phyloP scores from a whole-genome alignment of 2,888 invertebrate species.

The Eupithecia subumbrata region DNA sequence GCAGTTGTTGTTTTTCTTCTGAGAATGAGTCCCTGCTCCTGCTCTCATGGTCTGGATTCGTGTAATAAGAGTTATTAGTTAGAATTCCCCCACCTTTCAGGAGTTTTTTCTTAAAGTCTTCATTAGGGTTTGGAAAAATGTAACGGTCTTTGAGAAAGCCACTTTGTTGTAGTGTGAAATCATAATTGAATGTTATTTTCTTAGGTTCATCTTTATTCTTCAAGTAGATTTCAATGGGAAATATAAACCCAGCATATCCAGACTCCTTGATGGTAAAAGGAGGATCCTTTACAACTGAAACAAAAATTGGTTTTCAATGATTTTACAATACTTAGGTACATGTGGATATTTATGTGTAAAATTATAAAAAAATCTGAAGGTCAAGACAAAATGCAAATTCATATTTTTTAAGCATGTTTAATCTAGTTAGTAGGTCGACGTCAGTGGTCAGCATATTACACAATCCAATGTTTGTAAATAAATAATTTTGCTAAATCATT shows the following conservation, averaged over 20 bases:
- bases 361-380: slow-evolving; percentile 7
- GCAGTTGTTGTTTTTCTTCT: slow-evolving; percentile 85
- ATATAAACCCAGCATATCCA: slow-evolving; percentile 97
- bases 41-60: slow-evolving; percentile 81
- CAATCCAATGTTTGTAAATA: background rate
- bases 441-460: slow-evolving; percentile 5
- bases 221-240: slow-evolving; percentile 95
- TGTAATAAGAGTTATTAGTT: slow-evolving; percentile 73
- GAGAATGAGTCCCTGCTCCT: slow-evolving; percentile 84
- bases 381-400: slow-evolving; percentile 12
- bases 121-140: slow-evolving; percentile 92
- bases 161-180: slow-evolving; percentile 91
- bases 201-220: slow-evolving; percentile 96
- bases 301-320: background rate
- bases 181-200: slow-evolving; percentile 92
- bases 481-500: background rate
- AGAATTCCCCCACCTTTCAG: slow-evolving; percentile 92
- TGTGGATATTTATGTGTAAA: background rate
- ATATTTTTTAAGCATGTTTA: background rate
- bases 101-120: slow-evolving; percentile 94
- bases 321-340: background rate
- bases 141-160: slow-evolving; percentile 92
- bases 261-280: slow-evolving; percentile 95
- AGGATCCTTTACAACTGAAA: slow-evolving; percentile 94
- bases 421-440: slow-evolving; percentile 4